Percentiles rank a stretch among this genome's conserved stretches.
Conservation (phyloP, 2,888 invertebrate genomes). For the Polydrusus cervinus region DNA sequence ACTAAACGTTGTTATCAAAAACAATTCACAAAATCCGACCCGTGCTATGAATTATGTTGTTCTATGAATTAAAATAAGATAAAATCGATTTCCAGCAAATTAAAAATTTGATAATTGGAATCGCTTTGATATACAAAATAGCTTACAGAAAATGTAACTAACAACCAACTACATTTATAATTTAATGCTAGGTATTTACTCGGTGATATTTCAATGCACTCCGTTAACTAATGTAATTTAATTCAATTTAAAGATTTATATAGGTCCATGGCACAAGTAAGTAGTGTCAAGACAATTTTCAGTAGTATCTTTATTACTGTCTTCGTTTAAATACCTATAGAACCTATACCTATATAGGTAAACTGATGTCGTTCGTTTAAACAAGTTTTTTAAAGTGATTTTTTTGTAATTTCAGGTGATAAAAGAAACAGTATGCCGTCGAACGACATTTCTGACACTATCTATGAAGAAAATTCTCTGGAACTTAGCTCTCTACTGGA, state of each 20-base stretch:
- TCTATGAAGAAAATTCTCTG: slow-evolving; percentile 54
- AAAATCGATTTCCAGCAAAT: slow-evolving; percentile 19
- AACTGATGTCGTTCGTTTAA: neutral
- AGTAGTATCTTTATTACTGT: slow-evolving; percentile 41
- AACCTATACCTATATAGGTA: slow-evolving; percentile 4
- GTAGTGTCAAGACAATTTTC: slow-evolving; percentile 45
- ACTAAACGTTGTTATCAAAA: slow-evolving; percentile 16
- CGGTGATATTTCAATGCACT: slow-evolving; percentile 46
- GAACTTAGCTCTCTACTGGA: slow-evolving; percentile 57
- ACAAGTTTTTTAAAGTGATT: neutral
- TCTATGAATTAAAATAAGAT: neutral
- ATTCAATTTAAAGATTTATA: slow-evolving; percentile 55
- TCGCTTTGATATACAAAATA: slow-evolving; percentile 5
- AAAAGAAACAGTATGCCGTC: slow-evolving; percentile 52
- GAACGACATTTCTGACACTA: slow-evolving; percentile 53
- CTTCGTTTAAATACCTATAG: slow-evolving; percentile 24
- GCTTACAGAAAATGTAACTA: slow-evolving; percentile 7
- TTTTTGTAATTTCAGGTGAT: neutral
- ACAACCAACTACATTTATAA: slow-evolving; percentile 40
- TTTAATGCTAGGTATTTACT: slow-evolving; percentile 50
- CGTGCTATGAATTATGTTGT: neutral
- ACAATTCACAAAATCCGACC: neutral
- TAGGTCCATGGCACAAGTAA: slow-evolving; percentile 50
- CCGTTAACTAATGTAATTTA: slow-evolving; percentile 54
- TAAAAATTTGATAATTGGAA: slow-evolving; percentile 27